Base-by-base conservation (phyloP, 1,140 invertebrate genomes). In the Sitophilus oryzae region DNA sequence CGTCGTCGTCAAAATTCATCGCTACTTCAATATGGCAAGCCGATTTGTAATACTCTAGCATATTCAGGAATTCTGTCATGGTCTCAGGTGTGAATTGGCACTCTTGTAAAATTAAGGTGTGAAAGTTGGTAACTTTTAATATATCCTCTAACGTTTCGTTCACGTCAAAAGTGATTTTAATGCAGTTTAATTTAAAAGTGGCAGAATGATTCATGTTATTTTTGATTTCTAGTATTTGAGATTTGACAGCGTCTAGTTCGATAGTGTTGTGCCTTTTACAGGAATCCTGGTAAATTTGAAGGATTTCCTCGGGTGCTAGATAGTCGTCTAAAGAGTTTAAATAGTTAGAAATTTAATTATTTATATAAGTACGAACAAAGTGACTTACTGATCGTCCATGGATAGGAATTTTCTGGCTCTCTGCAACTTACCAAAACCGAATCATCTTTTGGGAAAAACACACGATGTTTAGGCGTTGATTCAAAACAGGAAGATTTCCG, bases 21-120 rank as follows among this genome's bases (percentile, higher is more conserved):
- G 62, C 57, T 15, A 70, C 37, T 50, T 65, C 59, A 30, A 68
- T 56, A 47, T 70, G 62, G 35, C 51, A 56, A 14, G 58, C 50
- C 8, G 65, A 66, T 22, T 66, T 65, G 46, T 70, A 70, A 52
- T 66, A 70, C 45, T 68, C 66, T 18, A 70, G 37, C 55, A 68
- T 64, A 45, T 68, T 60, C 8, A 70, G 52, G 25, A 70, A 64
- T 56, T 68, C 68, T 15, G 53, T 65, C 41, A 68, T 63, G n/a
- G 65, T 67, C 30, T 63, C 58, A 8, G 55, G 20, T 14, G 58
- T 62, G 45, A 68, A 67, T 52, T 60, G 60, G 35, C 65, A 67
- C 47, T 67, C 66, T 35, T 60, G 56, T 25, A 70, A 58, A 10
- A 59, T 57, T 21, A 70, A 48, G 14, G 54, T 66, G 34, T 61